phyloP scores from a whole-genome alignment of 2,113 vertebrate species.

The Dromaius novaehollandiae region DNA sequence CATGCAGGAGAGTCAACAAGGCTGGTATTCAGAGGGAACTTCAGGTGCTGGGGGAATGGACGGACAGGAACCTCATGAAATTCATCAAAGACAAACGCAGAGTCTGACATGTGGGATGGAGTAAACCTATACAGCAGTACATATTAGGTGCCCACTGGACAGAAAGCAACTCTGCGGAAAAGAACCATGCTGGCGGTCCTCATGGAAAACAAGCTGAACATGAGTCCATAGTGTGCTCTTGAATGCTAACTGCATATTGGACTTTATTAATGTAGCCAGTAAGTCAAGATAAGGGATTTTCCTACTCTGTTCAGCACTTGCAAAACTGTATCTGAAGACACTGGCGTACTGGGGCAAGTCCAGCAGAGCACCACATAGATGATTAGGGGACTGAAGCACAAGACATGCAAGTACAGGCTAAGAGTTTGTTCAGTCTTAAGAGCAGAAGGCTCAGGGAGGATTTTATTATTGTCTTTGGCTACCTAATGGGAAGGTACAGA shows the following conservation, averaged over 20 bases:
- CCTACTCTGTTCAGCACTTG: too few species aligned
- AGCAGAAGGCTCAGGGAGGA: neutral
- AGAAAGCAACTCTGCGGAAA: neutral
- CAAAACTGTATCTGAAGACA: neutral
- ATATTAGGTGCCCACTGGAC: neutral
- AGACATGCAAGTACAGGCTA: neutral
- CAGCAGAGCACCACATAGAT: neutral
- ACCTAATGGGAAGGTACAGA: neutral
- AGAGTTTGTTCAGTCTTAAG: neutral
- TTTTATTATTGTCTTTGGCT: neutral
- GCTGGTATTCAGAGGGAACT: neutral
- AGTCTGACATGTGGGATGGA: neutral
- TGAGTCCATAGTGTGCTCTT: neutral
- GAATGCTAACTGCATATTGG: neutral
- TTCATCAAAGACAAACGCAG: neutral
- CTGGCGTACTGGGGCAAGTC: neutral
- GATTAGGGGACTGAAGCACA: neutral
- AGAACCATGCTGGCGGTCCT: neutral
- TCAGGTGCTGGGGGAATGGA: neutral
- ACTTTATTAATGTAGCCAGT: neutral
- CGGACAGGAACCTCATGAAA: neutral
- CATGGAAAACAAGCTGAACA: neutral
- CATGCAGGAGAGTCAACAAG: too few species aligned
- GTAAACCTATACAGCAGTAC: neutral
- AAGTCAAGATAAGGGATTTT: neutral